Percentiles rank a stretch among this genome's conserved stretches.
Evolutionary conservation across 1,140 invertebrate species (phyloP).

Genomic region (Drosophila yakuba): DNA sequence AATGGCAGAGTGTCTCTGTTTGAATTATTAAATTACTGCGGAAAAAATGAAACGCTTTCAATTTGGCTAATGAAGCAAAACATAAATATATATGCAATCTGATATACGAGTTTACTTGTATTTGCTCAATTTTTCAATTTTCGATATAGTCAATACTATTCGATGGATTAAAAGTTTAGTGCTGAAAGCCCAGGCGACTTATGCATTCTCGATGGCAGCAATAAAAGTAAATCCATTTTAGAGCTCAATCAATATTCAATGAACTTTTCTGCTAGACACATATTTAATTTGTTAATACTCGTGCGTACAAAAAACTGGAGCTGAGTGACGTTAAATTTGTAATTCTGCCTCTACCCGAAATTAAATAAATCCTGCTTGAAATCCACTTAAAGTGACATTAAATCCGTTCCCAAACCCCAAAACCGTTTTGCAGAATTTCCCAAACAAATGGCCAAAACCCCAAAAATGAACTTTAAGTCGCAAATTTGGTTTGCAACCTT

Average conservation of each 20-base stretch:
- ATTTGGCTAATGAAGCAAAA: background rate
- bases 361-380: slow-evolving; percentile 67
- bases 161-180: background rate
- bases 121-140: background rate
- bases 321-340: background rate
- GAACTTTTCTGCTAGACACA: slow-evolving; percentile 11
- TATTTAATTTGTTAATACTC: slow-evolving; percentile 19
- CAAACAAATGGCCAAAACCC: slow-evolving; percentile 7
- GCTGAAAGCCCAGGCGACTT: slow-evolving; percentile 2
- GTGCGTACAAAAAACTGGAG: background rate
- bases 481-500: slow-evolving; percentile 55
- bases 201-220: slow-evolving; percentile 7
- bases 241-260: slow-evolving; percentile 13
- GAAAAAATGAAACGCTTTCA: background rate
- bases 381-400: slow-evolving; percentile 53
- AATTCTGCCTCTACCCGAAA: slow-evolving; percentile 36
- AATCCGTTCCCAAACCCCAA: slow-evolving; percentile 24
- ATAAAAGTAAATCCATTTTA: slow-evolving; percentile 16
- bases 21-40: background rate
- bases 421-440: slow-evolving; percentile 48
- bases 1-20: background rate
- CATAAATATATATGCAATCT: background rate
- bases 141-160: background rate
- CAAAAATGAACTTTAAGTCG: slow-evolving; percentile 37
- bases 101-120: background rate